Percentiles rank a stretch among this genome's conserved stretches.
Conservation (phyloP, 2,797 vertebrate species). For the Masticophis lateralis region DNA sequence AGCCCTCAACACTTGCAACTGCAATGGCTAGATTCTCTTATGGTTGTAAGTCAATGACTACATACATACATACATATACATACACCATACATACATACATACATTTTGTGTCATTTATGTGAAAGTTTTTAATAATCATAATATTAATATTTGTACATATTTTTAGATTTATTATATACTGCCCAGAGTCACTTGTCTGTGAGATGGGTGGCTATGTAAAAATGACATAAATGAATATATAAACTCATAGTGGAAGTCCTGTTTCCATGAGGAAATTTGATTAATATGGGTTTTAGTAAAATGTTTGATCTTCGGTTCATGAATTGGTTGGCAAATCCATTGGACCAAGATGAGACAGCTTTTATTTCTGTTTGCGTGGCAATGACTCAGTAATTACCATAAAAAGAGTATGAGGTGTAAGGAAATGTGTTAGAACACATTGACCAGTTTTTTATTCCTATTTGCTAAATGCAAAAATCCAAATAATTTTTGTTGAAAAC, state of each 20-base stretch:
- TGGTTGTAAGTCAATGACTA: background rate
- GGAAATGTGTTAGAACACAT: background rate
- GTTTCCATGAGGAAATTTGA: background rate
- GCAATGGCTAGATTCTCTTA: background rate
- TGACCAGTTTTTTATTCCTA: constrained; percentile 14
- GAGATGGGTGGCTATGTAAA: background rate
- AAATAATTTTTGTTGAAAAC: constrained; percentile 33
- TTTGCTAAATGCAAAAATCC: background rate
- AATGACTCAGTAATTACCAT: background rate
- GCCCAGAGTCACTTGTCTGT: background rate
- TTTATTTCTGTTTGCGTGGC: background rate
- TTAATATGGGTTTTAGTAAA: background rate
- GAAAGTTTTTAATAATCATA: background rate
- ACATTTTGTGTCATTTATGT: background rate
- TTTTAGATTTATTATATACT: background rate
- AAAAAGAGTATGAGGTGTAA: background rate
- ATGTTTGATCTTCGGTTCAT: background rate
- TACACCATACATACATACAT: background rate
- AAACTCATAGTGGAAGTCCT: background rate
- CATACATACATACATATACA: too few species aligned
- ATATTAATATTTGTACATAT: background rate
- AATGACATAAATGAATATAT: background rate
- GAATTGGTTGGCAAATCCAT: background rate
- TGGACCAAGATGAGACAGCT: background rate
- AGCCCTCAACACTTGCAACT: background rate